These are phyloP conservation scores for Temnothorax rugatulus DNA, from an alignment of 2,888 invertebrate genomes.

Conservation along the genomic window DNA sequence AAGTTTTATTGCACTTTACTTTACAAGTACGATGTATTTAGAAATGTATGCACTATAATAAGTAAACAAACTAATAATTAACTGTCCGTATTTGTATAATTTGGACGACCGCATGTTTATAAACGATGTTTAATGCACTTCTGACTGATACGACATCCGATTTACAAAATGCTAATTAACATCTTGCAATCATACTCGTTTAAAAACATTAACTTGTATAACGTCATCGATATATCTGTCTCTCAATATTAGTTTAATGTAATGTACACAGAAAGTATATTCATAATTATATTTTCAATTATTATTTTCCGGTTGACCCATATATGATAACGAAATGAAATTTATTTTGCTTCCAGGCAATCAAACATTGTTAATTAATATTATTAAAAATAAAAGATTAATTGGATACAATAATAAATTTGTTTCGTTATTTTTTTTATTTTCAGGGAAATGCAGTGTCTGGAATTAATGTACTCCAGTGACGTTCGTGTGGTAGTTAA, in stretches of 20 bases:
- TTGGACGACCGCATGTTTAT: not conserved
- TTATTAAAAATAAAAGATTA: not conserved
- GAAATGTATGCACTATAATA: not conserved
- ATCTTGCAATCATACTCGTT: slow-evolving; percentile 2
- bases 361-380: slow-evolving; percentile 2
- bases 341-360: not conserved
- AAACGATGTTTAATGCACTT: not conserved
- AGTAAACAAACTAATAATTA: slow-evolving; percentile 16
- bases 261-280: not conserved
- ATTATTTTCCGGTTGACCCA: not conserved
- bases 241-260: not conserved
- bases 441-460: not conserved
- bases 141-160: not conserved
- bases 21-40: not conserved
- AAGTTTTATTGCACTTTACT: not conserved
- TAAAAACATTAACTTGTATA: slow-evolving; percentile 4
- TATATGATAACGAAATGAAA: not conserved
- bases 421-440: not conserved
- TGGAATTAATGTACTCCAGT: not conserved
- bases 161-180: slow-evolving; percentile 30
- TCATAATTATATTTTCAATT: slow-evolving; percentile 4
- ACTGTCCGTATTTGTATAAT: not conserved
- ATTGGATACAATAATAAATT: not conserved
- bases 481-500: not conserved
- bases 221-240: not conserved